Evolutionary conservation across 2,113 vertebrate genomes (phyloP).

Genomic region (Aepyceros melampus): DNA sequence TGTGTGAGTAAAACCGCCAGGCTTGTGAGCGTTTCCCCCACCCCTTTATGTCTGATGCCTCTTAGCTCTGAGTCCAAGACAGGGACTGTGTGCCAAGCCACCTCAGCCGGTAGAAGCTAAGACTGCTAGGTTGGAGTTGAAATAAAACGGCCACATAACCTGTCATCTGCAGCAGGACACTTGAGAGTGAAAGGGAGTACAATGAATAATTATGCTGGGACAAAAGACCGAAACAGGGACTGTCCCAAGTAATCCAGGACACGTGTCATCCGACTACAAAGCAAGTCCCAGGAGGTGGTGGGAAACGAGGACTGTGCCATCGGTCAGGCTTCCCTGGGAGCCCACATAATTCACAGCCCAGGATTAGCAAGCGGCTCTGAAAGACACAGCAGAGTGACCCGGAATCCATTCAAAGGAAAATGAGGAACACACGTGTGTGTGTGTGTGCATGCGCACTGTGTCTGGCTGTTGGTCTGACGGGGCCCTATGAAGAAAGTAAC

Average conservation of each 20-base stretch:
- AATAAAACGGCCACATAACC: background rate
- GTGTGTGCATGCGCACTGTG: no score
- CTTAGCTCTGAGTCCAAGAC: background rate
- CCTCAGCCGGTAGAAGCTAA: background rate
- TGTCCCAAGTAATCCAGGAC: background rate
- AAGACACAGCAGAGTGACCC: background rate
- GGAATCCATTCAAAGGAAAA: background rate
- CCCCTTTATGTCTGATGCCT: background rate
- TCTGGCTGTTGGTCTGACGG: background rate
- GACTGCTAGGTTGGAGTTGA: background rate
- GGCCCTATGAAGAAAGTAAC: background rate
- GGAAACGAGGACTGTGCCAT: background rate
- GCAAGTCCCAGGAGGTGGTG: background rate
- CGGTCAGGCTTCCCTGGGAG: background rate
- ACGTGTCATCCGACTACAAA: background rate
- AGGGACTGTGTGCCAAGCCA: background rate
- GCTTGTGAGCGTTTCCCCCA: background rate
- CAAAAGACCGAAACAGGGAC: background rate
- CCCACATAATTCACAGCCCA: background rate
- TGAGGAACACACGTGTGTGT: background rate
- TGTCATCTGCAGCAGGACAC: background rate
- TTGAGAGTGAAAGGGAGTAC: background rate
- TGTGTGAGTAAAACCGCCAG: slow-evolving; percentile 37
- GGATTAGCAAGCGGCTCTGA: background rate
- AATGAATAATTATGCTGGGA: background rate